phyloP scores from a whole-genome alignment of 2,797 vertebrate species.

The Lemur catta region DNA sequence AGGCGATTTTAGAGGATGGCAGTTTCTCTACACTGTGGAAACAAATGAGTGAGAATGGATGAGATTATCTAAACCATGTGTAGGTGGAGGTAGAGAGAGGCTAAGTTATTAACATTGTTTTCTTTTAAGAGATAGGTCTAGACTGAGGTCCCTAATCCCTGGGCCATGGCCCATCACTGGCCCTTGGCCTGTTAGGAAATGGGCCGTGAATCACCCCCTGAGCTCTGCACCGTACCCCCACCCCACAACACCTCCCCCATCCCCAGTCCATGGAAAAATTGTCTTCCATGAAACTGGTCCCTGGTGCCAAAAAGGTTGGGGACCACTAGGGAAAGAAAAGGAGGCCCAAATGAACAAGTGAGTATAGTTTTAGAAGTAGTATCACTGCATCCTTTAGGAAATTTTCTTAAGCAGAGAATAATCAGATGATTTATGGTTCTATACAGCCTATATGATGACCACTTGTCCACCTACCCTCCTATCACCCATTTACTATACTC shows the following conservation, averaged over 20 bases:
- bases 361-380: background rate
- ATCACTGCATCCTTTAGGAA: background rate
- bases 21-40: background rate
- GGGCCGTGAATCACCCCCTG: too few species aligned
- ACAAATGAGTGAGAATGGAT: conserved; percentile 13
- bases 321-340: background rate
- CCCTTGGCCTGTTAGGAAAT: too few species aligned
- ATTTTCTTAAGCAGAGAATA: background rate
- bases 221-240: too few species aligned
- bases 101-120: background rate
- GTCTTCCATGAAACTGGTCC: too few species aligned
- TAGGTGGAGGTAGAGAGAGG: background rate
- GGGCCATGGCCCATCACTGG: too few species aligned
- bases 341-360: background rate
- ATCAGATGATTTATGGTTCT: background rate
- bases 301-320: too few species aligned
- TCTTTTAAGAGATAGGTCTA: background rate
- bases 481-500: background rate
- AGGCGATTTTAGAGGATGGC: background rate
- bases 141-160: too few species aligned
- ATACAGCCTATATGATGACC: background rate
- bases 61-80: background rate
- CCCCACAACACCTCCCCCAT: too few species aligned
- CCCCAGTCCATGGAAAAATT: too few species aligned
- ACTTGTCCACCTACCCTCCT: background rate